Evolutionary conservation across 2,113 vertebrate species (phyloP), one percentile per base, ranked within the genome.

Genomic region (Phrynosoma platyrhinos): DNA sequence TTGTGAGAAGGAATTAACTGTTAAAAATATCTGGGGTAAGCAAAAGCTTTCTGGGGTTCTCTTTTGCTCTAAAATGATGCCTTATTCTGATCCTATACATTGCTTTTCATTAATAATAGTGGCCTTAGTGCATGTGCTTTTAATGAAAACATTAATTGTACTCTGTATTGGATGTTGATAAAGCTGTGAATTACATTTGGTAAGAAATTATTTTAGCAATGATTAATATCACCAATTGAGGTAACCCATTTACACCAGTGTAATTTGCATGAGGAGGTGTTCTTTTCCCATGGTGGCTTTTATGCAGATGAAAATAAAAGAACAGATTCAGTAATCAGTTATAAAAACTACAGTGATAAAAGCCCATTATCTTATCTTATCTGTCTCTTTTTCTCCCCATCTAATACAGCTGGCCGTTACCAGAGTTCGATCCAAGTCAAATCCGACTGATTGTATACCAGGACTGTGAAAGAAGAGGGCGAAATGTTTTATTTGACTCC

Each of bases 401-500:
- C 83, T 81, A 91, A 94, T 95, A 66, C 84, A 99, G 98, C 97
- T 99, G 99, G 99, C 98, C 98, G 85, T 96, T 98, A 90, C 97
- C 98, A 42, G 98, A 99, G 95, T 98, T 99, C 97, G 98, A 99
- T 93, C 98, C 98, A 85, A 97, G 98, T 93, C 99, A 99, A 92
- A 99, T 99, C 96, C 97, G 99, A 83, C 97, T 99, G 93, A 98
- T 99, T 4, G 98, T 99, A 8, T 99, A 99, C 92, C 99, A 99
- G 96, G 99, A 99, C 96, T 99, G 99, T 21, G 99, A 99, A 91
- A 97, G 98, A 89, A 97, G 99, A 18, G 99, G 99, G 30, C 96
- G 99, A 91, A 99, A 99, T 96, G 98, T 99, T 95, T 98, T 99
- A 55, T 99, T 99, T 87, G 99, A 99, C 95, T 99, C 99, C 88